Evolutionary conservation across 64 coral and sea anemone species (phyloP).

Genomic region (Montipora foliosa): DNA sequence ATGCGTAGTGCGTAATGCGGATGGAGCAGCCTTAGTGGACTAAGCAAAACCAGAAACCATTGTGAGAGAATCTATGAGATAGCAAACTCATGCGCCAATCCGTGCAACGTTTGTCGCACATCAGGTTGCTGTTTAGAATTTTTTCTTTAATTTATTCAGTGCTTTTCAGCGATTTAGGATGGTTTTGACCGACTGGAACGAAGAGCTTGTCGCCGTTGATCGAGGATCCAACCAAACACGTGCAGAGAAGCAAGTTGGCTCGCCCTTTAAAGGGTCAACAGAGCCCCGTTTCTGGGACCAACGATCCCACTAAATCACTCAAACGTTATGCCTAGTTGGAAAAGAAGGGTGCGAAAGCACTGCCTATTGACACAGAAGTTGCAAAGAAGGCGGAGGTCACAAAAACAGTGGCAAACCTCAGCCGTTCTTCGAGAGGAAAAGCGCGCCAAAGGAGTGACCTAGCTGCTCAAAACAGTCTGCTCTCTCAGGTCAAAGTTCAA

Average conservation of each 20-base stretch:
- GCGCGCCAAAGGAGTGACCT: not conserved
- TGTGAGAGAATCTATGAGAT: conserved; percentile 49
- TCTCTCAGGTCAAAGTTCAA: conserved; percentile 5
- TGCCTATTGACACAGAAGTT: not conserved
- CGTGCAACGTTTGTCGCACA: conserved; percentile 17
- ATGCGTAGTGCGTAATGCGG: too few relatives aligned
- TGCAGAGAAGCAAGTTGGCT: too few relatives aligned
- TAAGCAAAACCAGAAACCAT: too few relatives aligned
- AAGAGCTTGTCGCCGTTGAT: too few relatives aligned
- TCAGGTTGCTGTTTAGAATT: conserved; percentile 5
- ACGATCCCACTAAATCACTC: too few relatives aligned
- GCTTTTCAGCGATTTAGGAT: too few relatives aligned
- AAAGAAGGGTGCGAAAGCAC: not conserved
- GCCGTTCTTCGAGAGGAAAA: not conserved
- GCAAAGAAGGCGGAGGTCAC: not conserved
- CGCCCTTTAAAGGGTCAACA: too few relatives aligned
- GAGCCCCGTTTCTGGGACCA: too few relatives aligned
- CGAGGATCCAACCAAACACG: too few relatives aligned
- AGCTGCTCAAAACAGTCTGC: not conserved
- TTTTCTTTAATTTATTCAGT: not conserved
- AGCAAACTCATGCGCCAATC: conserved; percentile 66
- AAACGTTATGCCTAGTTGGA: too few relatives aligned
- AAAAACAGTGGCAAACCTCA: not conserved
- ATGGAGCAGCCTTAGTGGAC: too few relatives aligned
- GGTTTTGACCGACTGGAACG: too few relatives aligned